Base-by-base conservation (phyloP, 2,888 invertebrate genomes). In the Malthinus flaveolus region DNA sequence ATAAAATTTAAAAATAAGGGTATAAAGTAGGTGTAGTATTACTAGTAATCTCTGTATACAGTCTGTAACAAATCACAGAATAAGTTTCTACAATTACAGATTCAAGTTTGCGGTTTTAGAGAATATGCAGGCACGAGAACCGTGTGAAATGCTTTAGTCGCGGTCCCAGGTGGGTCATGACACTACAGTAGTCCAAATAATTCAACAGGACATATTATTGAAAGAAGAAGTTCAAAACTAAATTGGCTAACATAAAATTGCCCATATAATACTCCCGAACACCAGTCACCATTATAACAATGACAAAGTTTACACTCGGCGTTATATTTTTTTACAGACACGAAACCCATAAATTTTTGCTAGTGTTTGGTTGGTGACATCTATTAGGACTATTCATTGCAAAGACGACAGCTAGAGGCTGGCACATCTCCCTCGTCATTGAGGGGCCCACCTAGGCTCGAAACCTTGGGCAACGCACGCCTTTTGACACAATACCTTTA, bases 321-420 rank as follows among this genome's bases (percentile, higher is more conserved):
- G 60, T 56, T 64, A 62, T 59, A 61, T 59, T 63, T 62, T 66
- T 58, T 57, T 51, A 34, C 51, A 52, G 57, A 61, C 59, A 62
- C 59, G 61, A 53, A 64, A 52, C 66, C 59, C 62, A 69, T 70
- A 71, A 70, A 70, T 71, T 66, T 63, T 57, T 52, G 36, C 35
- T 54, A 39, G 61, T 66, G 66, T 66, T 63, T 64, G 65, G 59
- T 61, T 67, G 71, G 68, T 69, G 71, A 70, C 70, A 65, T 66
- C 71, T 68, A 71, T 71, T 71, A 71, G 67, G 62, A 49, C 60
- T 53, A 66, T 69, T 69, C 68, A 66, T 50, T 46, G 59, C 32
- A 47, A 45, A 49, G 51, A 49, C 45, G 57, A 51, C 50, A 48
- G 51, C 48, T 55, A 51, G 55, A 55, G 52, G 46, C 54, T 35